Conservation (phyloP, 1,140 invertebrate genomes). For the Vanessa tameamea region DNA sequence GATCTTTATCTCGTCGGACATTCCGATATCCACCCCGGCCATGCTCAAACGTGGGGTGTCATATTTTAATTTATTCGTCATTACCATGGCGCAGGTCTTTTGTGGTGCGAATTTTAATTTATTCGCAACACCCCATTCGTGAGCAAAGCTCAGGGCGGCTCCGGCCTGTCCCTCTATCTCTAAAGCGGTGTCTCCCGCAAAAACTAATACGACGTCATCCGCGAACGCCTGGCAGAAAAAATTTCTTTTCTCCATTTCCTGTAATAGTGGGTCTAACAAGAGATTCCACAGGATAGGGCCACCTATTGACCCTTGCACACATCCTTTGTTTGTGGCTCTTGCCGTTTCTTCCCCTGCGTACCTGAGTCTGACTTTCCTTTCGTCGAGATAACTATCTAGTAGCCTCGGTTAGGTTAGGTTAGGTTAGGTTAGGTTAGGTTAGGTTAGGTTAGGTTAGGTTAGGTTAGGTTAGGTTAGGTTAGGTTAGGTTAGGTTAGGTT, state of each 20-base stretch:
- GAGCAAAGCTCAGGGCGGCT: not conserved
- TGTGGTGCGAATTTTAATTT: not conserved
- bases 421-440: too few relatives aligned
- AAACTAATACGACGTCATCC: not conserved
- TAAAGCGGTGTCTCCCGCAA: not conserved
- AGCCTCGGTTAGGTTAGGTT: not conserved
- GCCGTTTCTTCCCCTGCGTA: not conserved
- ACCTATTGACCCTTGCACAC: not conserved
- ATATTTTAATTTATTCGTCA: not conserved
- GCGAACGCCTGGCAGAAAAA: not conserved
- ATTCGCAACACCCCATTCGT: not conserved
- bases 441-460: too few relatives aligned
- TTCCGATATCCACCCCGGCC: not conserved
- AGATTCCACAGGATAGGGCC: not conserved
- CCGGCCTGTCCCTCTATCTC: not conserved
- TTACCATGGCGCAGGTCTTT: not conserved
- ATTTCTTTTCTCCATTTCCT: not conserved
- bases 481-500: too few relatives aligned
- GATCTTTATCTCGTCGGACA: slow-evolving; percentile 17
- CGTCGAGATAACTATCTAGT: not conserved
- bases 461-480: too few relatives aligned
- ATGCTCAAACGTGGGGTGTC: slow-evolving; percentile 20
- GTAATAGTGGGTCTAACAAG: not conserved
- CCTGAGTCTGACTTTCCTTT: not conserved
- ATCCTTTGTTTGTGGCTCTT: not conserved